Evolutionary conservation across 2,888 invertebrate genomes (phyloP), one percentile per base, ranked within the genome.

Genomic region (Ennomos fuscantarius): DNA sequence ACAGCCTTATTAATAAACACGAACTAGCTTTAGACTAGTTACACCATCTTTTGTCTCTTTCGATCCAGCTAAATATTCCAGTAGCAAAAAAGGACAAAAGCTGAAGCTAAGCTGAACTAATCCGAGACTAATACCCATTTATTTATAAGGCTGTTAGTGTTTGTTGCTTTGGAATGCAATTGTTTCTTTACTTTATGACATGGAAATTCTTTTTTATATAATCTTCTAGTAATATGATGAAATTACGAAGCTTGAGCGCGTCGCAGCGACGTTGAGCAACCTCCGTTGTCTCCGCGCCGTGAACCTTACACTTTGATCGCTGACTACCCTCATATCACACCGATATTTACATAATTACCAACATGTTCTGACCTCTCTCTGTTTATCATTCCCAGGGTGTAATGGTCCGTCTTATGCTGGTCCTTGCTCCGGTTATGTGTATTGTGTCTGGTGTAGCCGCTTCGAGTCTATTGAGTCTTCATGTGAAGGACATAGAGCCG

Each of bases 341-440:
- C 2, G 1, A 13, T 8, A 9, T 1, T n/a, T 11, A 2, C 33
- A 8, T 8, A 15, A 6, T 0, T 2, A 34, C 61, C 60, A 66
- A 8, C 60, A 60, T 66, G 66, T 10, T 2, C 33, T 71, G 53
- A 77, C 60, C 67, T 36, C 24, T 24, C 24, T 47, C 3, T 31
- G 0, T 8, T 9, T 52, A 1, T 34, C n/a, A 9, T 50, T 34
- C 78, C 12, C 83, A 97, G 97, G 99, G 99, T 65, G 99, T 99
- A 42, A 99, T 99, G 99, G 99, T 99, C 31, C 98, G 99, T 89
- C 93, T 99, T 46, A 99, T 99, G 99, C 91, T 99, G 79, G 99
- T 99, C 0, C 93, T 99, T 63, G 99, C 99, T 0, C 99, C 99
- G 0, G 98, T 99, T 0, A 99, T 99, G 98, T 99, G 99, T 79